Conservation (phyloP, 2,113 vertebrate genomes). For the Montifringilla adamsi region DNA sequence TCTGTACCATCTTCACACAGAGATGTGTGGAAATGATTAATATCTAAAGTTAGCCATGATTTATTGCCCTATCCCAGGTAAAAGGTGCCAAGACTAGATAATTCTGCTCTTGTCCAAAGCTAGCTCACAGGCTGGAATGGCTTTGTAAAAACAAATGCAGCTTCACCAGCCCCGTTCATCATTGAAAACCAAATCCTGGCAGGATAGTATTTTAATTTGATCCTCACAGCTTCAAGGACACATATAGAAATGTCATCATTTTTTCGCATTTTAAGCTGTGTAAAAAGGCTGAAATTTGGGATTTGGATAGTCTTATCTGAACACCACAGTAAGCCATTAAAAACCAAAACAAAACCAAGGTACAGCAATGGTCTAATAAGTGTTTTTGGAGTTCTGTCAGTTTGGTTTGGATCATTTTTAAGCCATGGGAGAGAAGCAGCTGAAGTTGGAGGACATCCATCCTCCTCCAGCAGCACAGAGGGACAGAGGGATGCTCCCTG, state of each 20-base stretch:
- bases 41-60: conserved; percentile 17
- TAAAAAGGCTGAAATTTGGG: background rate
- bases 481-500: accelerated
- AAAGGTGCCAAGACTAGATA: background rate
- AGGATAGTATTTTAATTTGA: background rate
- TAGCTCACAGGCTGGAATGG: background rate
- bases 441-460: background rate
- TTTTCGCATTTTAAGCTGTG: background rate
- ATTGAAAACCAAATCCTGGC: background rate
- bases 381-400: background rate
- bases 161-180: background rate
- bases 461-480: background rate
- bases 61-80: background rate
- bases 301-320: background rate
- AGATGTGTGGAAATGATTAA: background rate
- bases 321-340: background rate
- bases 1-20: background rate
- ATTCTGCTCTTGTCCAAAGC: background rate
- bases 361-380: background rate
- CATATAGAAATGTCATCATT: accelerated
- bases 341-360: background rate
- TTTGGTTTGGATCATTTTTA: background rate
- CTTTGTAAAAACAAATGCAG: background rate
- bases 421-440: background rate
- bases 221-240: background rate